phyloP scores from a whole-genome alignment of 2,113 vertebrate genomes.

The Mesembrinibis cayennensis region DNA sequence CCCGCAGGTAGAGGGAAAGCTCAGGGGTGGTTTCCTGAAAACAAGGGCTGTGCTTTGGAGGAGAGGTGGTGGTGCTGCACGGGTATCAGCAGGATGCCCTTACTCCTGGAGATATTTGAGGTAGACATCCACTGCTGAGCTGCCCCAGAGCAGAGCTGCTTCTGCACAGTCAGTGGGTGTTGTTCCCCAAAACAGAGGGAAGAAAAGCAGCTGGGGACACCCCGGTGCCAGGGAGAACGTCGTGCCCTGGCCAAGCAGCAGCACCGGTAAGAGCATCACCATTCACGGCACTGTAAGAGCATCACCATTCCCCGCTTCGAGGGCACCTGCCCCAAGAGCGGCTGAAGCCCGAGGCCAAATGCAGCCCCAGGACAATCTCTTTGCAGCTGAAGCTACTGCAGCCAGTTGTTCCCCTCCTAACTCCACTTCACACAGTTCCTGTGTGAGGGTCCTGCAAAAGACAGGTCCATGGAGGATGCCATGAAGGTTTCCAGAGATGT shows the following conservation, averaged over 20 bases:
- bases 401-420: background rate
- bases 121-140: background rate
- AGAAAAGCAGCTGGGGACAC: background rate
- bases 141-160: background rate
- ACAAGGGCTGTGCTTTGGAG: background rate
- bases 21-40: background rate
- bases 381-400: background rate
- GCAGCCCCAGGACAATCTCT: background rate
- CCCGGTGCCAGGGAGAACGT: rapidly evolving
- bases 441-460: background rate
- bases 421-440: background rate
- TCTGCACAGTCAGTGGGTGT: background rate
- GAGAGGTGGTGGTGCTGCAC: background rate
- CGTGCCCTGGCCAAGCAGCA: background rate
- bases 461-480: background rate
- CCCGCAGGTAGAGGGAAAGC: background rate
- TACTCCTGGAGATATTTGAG: background rate
- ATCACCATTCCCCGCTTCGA: background rate
- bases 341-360: background rate
- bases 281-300: background rate
- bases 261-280: background rate
- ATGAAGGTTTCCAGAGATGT: background rate
- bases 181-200: background rate
- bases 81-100: rapidly evolving
- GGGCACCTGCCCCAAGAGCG: background rate